phyloP scores from a whole-genome alignment of 2,113 vertebrate species.

The Dromaius novaehollandiae region DNA sequence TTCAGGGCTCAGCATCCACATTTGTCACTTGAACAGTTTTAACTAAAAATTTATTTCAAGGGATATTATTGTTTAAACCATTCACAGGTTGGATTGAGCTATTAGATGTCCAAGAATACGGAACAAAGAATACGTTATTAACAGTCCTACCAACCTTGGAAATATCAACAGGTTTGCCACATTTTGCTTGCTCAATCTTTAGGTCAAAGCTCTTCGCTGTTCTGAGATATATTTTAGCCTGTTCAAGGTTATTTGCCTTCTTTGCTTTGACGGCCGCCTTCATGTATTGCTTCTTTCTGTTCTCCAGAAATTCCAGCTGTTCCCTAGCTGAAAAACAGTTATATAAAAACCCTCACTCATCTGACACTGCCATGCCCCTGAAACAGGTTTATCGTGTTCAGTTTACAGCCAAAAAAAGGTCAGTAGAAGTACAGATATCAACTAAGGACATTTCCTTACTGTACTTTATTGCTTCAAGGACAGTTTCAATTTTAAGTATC shows the following conservation, averaged over 20 bases:
- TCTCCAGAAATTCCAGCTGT: slow-evolving; percentile 89
- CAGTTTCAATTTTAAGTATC: neutral
- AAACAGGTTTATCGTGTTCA: neutral
- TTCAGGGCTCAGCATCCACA: neutral
- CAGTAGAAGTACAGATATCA: neutral
- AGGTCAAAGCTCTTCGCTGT: slow-evolving; percentile 86
- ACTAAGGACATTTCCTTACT: neutral
- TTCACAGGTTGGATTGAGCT: neutral
- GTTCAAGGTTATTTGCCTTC: slow-evolving; percentile 89
- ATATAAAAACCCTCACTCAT: neutral
- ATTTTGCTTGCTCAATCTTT: slow-evolving; percentile 81
- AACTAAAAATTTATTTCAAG: neutral
- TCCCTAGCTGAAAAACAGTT: slow-evolving; percentile 76
- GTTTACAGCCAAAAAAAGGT: neutral
- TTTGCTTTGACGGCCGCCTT: slow-evolving; percentile 93
- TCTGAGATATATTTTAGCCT: slow-evolving; percentile 87
- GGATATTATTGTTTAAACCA: neutral
- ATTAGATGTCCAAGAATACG: neutral
- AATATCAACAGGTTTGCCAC: slow-evolving; percentile 82
- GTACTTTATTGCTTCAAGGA: neutral
- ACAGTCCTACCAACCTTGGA: slow-evolving; percentile 78
- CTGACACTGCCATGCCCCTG: neutral
- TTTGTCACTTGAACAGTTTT: neutral
- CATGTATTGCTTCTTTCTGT: slow-evolving; percentile 89
- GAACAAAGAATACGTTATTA: neutral